These are phyloP conservation scores for Misgurnus mizolepis DNA, from an alignment of 2,113 vertebrate genomes.

Conservation along the genomic window DNA sequence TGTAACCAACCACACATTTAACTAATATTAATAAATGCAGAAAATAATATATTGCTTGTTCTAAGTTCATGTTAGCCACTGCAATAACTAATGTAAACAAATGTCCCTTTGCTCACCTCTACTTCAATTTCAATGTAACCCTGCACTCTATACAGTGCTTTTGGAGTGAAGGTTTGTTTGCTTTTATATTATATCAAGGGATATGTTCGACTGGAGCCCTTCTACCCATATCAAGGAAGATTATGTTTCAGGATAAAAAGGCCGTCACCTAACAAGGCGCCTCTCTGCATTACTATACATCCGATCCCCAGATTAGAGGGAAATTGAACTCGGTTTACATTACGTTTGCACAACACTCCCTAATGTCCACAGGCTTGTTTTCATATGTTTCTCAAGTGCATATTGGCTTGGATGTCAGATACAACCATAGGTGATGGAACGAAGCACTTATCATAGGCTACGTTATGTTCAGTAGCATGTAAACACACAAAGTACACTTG, in stretches of 20 bases:
- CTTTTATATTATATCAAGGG: conserved; percentile 25
- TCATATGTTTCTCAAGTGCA: conserved; percentile 14
- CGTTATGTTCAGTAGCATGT: too few species aligned
- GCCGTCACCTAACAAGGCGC: conserved; percentile 15
- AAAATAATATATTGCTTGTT: too few species aligned
- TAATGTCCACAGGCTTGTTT: conserved; percentile 21
- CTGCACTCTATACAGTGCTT: not conserved
- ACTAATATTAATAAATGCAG: too few species aligned
- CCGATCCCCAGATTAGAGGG: conserved; percentile 20
- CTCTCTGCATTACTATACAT: conserved; percentile 24
- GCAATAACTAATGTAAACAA: too few species aligned
- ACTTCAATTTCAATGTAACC: too few species aligned
- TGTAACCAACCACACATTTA: too few species aligned
- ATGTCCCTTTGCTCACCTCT: too few species aligned
- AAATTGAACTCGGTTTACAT: conserved; percentile 18
- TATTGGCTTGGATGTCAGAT: not conserved
- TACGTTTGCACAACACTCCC: conserved; percentile 28
- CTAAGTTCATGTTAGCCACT: too few species aligned
- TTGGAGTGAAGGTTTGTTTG: conserved; percentile 25
- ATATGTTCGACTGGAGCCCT: conserved; percentile 18
- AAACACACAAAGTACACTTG: too few species aligned
- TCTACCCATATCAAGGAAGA: conserved; percentile 12
- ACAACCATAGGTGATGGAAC: not conserved
- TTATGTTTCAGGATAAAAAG: conserved; percentile 40
- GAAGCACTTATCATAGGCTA: not conserved